Conservation (phyloP, 2,113 vertebrate species). For the Rhodinocichla rosea region DNA sequence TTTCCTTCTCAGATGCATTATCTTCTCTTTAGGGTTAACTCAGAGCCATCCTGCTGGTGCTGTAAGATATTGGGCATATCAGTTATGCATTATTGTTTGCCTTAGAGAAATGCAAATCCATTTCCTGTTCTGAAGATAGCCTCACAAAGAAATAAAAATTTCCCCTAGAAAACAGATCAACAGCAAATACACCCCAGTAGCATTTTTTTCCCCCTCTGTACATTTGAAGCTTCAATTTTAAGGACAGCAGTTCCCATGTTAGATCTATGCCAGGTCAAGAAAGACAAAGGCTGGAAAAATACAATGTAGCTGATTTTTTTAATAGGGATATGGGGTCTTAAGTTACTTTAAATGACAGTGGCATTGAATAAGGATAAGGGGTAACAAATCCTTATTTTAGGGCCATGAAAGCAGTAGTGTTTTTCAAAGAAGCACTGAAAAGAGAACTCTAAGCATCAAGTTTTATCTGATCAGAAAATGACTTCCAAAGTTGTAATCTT, state of each 20-base stretch:
- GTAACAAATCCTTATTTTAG: not conserved
- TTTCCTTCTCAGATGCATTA: not conserved
- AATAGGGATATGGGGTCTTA: not conserved
- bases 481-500: not conserved
- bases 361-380: not conserved
- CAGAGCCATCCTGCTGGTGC: not conserved
- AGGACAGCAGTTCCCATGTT: not conserved
- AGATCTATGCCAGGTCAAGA: not conserved
- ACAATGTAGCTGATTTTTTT: not conserved
- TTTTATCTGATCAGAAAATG: not conserved
- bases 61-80: not conserved
- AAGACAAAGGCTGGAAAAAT: not conserved
- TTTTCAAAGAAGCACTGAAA: not conserved
- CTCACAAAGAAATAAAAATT: not conserved
- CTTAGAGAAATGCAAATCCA: not conserved
- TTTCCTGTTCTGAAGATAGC: not conserved
- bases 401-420: not conserved
- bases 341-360: not conserved
- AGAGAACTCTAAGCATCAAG: not conserved
- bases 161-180: not conserved
- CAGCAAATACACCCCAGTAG: not conserved
- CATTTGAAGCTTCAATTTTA: not conserved
- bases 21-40: not conserved
- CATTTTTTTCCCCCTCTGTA: accelerated
- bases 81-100: not conserved